These are phyloP conservation scores for Phaethon lepturus DNA, from an alignment of 2,113 vertebrate genomes.

Conservation along the genomic window DNA sequence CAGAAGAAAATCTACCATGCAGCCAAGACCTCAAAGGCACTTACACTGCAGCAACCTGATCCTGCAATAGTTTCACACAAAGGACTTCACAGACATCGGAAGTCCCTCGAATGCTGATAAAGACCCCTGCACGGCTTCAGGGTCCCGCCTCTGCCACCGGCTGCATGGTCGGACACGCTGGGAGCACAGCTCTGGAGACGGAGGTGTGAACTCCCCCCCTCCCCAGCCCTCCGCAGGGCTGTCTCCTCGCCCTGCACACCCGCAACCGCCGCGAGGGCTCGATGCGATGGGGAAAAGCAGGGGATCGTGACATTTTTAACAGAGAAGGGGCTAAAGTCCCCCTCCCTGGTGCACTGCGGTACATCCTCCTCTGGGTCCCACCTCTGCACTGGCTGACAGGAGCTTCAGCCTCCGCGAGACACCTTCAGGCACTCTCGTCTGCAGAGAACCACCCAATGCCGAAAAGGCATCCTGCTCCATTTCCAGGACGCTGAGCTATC, in stretches of 20 bases:
- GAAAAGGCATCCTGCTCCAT: background rate
- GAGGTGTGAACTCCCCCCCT: fast-evolving
- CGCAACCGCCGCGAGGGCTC: background rate
- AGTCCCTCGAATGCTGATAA: conserved; percentile 3
- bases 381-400: fast-evolving
- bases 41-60: background rate
- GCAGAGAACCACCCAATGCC: background rate
- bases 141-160: background rate
- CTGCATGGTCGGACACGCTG: fast-evolving
- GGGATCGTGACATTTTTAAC: background rate
- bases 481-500: background rate
- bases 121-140: background rate
- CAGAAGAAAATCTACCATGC: conserved; percentile 39
- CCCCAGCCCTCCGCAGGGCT: background rate
- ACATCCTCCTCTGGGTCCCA: background rate
- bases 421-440: background rate
- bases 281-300: background rate
- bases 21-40: conserved; percentile 43
- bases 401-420: background rate
- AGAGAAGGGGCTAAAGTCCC: background rate
- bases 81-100: background rate
- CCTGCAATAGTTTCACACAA: conserved; percentile 19
- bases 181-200: fast-evolving
- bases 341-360: fast-evolving
- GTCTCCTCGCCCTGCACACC: background rate